Conservation (phyloP, 2,797 vertebrate genomes). For the Dendrocincla tyrannina region DNA sequence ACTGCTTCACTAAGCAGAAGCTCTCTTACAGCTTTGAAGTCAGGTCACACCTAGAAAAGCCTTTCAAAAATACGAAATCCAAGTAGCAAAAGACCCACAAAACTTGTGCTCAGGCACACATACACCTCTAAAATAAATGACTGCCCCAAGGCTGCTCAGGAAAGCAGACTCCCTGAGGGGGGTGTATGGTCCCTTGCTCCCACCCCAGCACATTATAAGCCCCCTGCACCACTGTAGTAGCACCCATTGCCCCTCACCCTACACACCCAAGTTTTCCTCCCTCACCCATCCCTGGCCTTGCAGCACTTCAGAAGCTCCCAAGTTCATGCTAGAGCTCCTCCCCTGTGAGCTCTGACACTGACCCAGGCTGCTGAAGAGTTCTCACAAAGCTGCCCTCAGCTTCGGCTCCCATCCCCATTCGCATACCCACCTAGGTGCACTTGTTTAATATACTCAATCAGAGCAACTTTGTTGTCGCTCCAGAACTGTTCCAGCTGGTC, state of each 20-base stretch:
- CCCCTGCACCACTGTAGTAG: no score
- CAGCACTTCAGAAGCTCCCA: neutral
- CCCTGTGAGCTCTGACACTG: neutral
- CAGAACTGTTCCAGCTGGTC: conserved; percentile 82
- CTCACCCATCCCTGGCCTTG: neutral
- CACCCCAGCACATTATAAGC: neutral
- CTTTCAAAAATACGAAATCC: neutral
- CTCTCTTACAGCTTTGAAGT: neutral
- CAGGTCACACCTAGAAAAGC: neutral
- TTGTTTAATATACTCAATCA: conserved; percentile 88
- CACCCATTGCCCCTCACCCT: accelerated
- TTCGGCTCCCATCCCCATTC: neutral
- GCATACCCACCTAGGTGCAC: conserved; percentile 87
- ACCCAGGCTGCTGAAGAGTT: neutral
- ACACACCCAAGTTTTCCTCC: neutral
- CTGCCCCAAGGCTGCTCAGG: neutral
- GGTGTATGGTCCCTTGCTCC: neutral
- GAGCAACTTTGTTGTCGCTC: conserved; percentile 83
- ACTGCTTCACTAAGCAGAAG: neutral
- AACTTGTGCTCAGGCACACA: neutral
- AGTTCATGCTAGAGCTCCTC: neutral
- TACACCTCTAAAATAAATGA: neutral
- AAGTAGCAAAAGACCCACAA: neutral
- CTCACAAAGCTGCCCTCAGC: accelerated
- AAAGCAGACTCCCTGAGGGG: accelerated